Conservation (phyloP, 2,113 vertebrate species). For the Bubalus kerabau region DNA sequence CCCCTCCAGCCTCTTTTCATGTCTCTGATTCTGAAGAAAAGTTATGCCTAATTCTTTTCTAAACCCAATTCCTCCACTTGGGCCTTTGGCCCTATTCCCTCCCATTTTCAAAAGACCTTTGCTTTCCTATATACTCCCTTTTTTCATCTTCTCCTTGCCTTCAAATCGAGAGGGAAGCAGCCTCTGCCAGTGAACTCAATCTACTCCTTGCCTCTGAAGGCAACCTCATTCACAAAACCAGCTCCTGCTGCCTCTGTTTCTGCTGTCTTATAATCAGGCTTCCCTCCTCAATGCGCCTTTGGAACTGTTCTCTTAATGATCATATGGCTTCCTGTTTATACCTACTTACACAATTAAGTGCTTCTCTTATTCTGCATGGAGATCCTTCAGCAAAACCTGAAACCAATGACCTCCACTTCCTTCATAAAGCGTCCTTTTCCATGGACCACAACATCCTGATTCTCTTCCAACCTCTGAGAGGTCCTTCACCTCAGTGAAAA, state of each 20-base stretch:
- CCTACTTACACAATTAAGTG: neutral
- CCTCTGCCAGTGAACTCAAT: neutral
- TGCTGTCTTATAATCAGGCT: neutral
- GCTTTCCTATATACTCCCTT: neutral
- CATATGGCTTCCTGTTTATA: neutral
- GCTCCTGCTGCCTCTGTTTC: neutral
- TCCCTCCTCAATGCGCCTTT: neutral
- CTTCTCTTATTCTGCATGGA: neutral
- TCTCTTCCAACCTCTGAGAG: neutral
- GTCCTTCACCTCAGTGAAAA: neutral
- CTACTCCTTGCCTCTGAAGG: neutral
- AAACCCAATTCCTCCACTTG: neutral
- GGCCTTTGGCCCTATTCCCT: neutral
- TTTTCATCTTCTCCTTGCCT: neutral
- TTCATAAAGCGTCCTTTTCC: neutral
- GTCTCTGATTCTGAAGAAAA: neutral
- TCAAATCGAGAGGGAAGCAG: neutral
- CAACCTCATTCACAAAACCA: neutral
- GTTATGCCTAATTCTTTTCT: neutral
- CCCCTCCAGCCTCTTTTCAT: neutral
- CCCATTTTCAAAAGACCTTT: neutral
- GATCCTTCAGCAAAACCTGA: neutral
- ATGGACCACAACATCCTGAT: neutral
- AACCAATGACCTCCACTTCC: neutral
- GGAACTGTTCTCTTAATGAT: neutral